Base-by-base conservation (phyloP, 1,140 invertebrate species). In the Prorops nasuta region DNA sequence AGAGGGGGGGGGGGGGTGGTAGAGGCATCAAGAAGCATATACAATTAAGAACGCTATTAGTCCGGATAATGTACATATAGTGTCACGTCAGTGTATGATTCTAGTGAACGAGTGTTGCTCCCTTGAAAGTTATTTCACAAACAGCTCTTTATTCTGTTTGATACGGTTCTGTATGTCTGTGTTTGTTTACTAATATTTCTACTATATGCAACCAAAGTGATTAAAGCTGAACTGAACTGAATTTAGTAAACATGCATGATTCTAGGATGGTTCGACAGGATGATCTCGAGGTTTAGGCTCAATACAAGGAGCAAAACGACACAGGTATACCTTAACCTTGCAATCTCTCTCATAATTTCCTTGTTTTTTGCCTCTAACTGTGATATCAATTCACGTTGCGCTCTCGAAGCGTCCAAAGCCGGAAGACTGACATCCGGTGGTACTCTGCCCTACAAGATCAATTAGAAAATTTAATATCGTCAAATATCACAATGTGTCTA, bases 271-370 rank as follows among this genome's bases (percentile, higher is more conserved):
- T 68, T 58, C 58, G 66, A 71, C 56, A 67, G 72, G 75, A 75
- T 71, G 63, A 72, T 52, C 51, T 68, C 51, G 62, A 70, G 69
- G 69, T 74, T 58, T 53, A 64, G 69, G 71, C 62, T 69, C 58
- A 70, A 74, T 72, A 69, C 69, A 66, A 68, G 71, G 73, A 70
- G 54, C 67, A 62, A 77, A 76, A 77, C 70, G 72, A 76, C 69
- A 79, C 69, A 70, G 70, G 71, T 74, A 72, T 79, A 89, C 84
- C 91, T 87, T 71, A 98, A 84, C 67, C 93, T 84, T 59, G 94
- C 89, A 60, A 98, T 98, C 83, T 98, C 95, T 58, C 89, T 84
- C 90, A 97, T 96, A 53, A 98, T 97, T 81, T 97, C 94, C 74
- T 94, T 86, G 78, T 99, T 99, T 80, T 98, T 96, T 37, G 90